Percentiles rank a stretch among this genome's conserved stretches.
These are phyloP conservation scores for Archips xylosteana DNA, from an alignment of 2,888 invertebrate genomes.

Conservation along the genomic window DNA sequence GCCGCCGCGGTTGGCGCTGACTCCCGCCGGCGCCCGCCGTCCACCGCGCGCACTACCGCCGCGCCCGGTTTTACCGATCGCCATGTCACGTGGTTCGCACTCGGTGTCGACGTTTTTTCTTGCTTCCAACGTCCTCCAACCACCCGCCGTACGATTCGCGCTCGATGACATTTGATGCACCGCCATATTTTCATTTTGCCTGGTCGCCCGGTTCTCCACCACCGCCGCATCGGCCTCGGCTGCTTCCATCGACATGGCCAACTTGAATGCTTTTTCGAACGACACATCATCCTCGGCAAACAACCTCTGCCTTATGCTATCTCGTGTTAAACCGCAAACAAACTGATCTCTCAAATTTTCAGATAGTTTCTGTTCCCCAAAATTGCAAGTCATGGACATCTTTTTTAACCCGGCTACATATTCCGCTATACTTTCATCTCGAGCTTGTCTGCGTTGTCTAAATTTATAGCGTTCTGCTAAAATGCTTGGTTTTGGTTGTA, in stretches of 20 bases:
- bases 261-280: slow-evolving; percentile 28
- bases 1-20: not conserved
- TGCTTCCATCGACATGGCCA: slow-evolving; percentile 34
- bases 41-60: not conserved
- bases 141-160: too few species aligned
- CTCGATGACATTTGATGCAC: too few species aligned
- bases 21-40: too few species aligned
- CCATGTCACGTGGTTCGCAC: too few species aligned
- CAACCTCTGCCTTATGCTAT: slow-evolving; percentile 44
- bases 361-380: not conserved
- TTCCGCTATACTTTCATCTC: not conserved
- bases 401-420: not conserved
- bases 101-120: too few species aligned
- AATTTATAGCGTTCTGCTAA: not conserved
- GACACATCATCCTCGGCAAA: slow-evolving; percentile 44
- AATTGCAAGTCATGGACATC: not conserved
- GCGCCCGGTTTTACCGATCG: too few species aligned
- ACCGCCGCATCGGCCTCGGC: not conserved
- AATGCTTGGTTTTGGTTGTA: not conserved
- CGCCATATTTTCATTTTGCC: too few species aligned
- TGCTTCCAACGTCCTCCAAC: too few species aligned
- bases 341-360: not conserved
- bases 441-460: not conserved
- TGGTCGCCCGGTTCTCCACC: not conserved
- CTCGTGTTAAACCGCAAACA: slow-evolving; percentile 43